Conservation (phyloP, 2,113 vertebrate genomes). For the Orycteropus afer region DNA sequence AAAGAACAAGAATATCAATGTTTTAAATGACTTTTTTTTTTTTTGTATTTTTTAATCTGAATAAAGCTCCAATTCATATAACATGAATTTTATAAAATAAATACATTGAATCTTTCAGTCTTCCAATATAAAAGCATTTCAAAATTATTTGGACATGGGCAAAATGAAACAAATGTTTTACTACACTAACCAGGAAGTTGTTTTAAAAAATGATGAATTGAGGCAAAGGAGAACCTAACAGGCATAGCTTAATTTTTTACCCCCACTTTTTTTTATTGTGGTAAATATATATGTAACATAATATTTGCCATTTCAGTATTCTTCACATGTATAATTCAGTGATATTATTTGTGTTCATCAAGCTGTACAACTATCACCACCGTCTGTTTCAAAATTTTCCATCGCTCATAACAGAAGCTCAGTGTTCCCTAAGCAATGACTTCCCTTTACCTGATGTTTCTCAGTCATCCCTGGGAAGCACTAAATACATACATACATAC, state of each 20-base stretch:
- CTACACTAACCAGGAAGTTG: background rate
- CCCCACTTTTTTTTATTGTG: no score
- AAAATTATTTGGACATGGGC: background rate
- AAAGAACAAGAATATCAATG: background rate
- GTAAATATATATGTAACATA: background rate
- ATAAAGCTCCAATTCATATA: background rate
- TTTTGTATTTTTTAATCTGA: background rate
- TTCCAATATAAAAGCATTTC: background rate
- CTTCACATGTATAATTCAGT: background rate
- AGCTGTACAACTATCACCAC: background rate
- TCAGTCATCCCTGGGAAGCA: no score
- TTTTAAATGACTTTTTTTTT: background rate
- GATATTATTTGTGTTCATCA: background rate
- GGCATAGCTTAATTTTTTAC: background rate
- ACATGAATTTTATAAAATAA: background rate
- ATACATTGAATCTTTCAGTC: background rate
- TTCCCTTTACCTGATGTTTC: background rate
- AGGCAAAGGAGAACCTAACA: background rate
- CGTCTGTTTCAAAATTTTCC: background rate
- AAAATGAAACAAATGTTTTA: background rate
- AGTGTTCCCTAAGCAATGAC: background rate
- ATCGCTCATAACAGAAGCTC: background rate
- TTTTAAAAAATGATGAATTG: background rate
- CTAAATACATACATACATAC: no score
- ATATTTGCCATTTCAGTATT: background rate